Evolutionary conservation across 1,140 invertebrate genomes (phyloP), one percentile per base, ranked within the genome.

Genomic region (Calosoma granatense): DNA sequence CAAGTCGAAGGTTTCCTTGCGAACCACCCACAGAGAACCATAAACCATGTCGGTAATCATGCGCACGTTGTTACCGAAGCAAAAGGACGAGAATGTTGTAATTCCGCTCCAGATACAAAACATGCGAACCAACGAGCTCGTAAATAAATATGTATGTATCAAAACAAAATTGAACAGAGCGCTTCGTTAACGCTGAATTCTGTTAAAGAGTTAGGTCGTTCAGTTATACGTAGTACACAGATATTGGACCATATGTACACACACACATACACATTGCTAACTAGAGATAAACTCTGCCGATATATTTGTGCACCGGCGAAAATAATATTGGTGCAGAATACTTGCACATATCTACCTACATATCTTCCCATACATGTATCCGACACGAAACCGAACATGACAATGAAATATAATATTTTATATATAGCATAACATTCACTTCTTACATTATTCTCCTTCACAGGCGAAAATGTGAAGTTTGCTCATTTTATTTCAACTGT

Each of bases 31-130:
- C 64, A 52, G 64, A 59, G 64, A 55, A 57, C 60, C 64, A 65
- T 65, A 65, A 65, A 65, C 60, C 51, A 65, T 47, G 54, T 57
- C 64, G 58, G 64, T 59, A 65, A 65, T 65, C 64, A 63, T 63
- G 64, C 53, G 57, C 62, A 59, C 59, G 61, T 61, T 63, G 61
- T 65, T 65, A 65, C 60, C 55, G 60, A 47, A 6, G 55, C 59
- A 61, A 52, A 62, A 51, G 56, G 9, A 62, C 60, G 63, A 59
- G 62, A 61, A 55, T 63, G 57, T 60, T 59, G 60, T 61, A 63
- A 65, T 63, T 62, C 59, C 62, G 61, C 64, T 63, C 62, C 41
- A 65, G 62, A 63, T 63, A 60, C 56, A 59, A 61, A 60, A 47
- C 41, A 47, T 47, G 41, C 56, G 52, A 55, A 58, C 53, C 53